phyloP scores from a whole-genome alignment of 2,113 vertebrate genomes.

The Equus quagga region DNA sequence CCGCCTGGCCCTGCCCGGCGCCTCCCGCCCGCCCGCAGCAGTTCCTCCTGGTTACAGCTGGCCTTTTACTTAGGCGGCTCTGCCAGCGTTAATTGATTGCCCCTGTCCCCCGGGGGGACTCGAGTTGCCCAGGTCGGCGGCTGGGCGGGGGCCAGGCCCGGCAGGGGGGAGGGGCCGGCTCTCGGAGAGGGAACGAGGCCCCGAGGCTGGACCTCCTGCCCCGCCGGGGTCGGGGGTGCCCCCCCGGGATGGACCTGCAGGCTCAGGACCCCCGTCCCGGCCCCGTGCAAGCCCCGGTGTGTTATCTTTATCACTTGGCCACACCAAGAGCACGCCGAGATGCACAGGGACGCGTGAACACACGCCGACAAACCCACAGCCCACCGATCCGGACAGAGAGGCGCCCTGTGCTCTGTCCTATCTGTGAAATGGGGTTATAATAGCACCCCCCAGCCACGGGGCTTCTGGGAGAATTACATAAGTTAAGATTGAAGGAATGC shows the following conservation, averaged over 20 bases:
- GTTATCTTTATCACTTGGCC: background rate
- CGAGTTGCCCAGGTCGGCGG: background rate
- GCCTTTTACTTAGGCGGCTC: background rate
- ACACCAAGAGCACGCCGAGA: background rate
- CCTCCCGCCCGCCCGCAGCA: accelerated
- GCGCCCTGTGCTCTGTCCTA: background rate
- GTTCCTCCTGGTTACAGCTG: accelerated
- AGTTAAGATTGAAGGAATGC: background rate
- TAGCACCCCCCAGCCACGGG: background rate
- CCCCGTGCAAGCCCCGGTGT: background rate
- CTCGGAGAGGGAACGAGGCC: background rate
- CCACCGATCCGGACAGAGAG: background rate
- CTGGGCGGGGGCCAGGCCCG: constrained; percentile 23
- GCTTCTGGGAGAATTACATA: background rate
- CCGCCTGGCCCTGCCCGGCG: background rate
- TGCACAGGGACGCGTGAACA: background rate
- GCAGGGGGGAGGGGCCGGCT: background rate
- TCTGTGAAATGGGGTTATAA: background rate
- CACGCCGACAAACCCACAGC: background rate
- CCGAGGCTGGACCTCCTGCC: background rate
- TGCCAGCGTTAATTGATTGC: background rate
- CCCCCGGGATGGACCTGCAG: background rate
- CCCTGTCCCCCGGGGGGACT: accelerated
- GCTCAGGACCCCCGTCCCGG: background rate
- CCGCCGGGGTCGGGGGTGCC: too few relatives aligned